Conservation (phyloP, 2,797 vertebrate genomes). For the Lithobates sylvaticus region DNA sequence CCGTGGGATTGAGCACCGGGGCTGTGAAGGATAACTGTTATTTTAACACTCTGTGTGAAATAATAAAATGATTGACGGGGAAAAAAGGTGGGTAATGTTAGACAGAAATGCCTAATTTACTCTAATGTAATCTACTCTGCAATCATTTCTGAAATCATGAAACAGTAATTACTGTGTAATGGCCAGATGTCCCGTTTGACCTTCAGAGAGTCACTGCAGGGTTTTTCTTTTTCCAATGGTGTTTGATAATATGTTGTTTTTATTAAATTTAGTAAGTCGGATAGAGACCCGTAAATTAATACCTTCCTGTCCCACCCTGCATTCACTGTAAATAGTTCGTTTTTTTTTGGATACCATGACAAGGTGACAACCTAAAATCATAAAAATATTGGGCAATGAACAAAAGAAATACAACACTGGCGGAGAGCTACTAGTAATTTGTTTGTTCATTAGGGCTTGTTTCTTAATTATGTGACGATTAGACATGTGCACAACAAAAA, state of each 20-base stretch:
- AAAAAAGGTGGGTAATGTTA: slow-evolving; percentile 38
- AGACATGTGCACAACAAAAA: too few species aligned
- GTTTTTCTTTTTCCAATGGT: slow-evolving; percentile 55
- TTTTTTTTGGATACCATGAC: background rate
- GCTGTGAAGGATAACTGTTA: slow-evolving; percentile 16
- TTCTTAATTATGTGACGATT: too few species aligned
- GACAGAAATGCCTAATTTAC: slow-evolving; percentile 31
- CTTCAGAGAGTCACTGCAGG: slow-evolving; percentile 53
- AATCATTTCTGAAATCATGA: slow-evolving; percentile 56
- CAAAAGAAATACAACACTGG: too few species aligned
- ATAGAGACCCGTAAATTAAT: slow-evolving; percentile 27
- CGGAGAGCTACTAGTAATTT: too few species aligned
- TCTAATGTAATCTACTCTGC: slow-evolving; percentile 56
- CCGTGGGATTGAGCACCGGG: slow-evolving; percentile 43
- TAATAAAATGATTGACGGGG: slow-evolving; percentile 34
- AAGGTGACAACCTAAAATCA: too few species aligned
- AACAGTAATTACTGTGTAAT: slow-evolving; percentile 62
- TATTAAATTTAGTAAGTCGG: slow-evolving; percentile 55
- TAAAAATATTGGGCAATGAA: too few species aligned
- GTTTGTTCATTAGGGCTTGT: too few species aligned
- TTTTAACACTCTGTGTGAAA: background rate
- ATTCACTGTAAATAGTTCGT: slow-evolving; percentile 48
- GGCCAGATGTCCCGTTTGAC: slow-evolving; percentile 59
- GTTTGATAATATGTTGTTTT: slow-evolving; percentile 59
- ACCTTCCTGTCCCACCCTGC: slow-evolving; percentile 12